Conservation (phyloP, 2,888 invertebrate genomes). For the Amphipyra berbera region DNA sequence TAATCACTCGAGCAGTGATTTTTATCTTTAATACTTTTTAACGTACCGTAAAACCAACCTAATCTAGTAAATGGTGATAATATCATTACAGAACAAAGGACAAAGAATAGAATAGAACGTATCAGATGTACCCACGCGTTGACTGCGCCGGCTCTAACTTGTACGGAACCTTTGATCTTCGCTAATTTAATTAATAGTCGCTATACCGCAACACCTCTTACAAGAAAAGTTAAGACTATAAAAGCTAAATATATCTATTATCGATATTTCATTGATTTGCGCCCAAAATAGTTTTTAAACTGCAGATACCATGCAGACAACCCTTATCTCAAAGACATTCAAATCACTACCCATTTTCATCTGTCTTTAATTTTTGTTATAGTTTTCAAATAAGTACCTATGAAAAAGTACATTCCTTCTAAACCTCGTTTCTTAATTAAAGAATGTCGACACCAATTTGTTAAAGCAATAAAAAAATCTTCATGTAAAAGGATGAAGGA, state of each 20-base stretch:
- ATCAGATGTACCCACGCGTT: background rate
- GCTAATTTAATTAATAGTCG: constrained; percentile 1
- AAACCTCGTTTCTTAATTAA: constrained; percentile 5
- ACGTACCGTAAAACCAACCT: background rate
- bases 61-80: background rate
- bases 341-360: background rate
- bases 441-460: constrained; percentile 19
- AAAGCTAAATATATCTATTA: too few relatives aligned
- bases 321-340: background rate
- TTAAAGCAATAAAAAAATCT: constrained; percentile 23
- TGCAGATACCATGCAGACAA: background rate
- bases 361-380: background rate
- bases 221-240: background rate
- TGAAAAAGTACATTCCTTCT: background rate
- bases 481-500: constrained; percentile 11
- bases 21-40: too few relatives aligned
- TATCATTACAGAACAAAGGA: too few relatives aligned
- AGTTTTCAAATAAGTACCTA: background rate
- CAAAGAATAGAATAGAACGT: background rate
- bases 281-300: background rate
- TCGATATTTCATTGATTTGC: background rate
- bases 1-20: too few relatives aligned
- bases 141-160: background rate
- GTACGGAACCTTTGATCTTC: constrained; percentile 1
- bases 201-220: background rate